Conservation (phyloP, 2,797 vertebrate genomes). For the Poecilia velifera region DNA sequence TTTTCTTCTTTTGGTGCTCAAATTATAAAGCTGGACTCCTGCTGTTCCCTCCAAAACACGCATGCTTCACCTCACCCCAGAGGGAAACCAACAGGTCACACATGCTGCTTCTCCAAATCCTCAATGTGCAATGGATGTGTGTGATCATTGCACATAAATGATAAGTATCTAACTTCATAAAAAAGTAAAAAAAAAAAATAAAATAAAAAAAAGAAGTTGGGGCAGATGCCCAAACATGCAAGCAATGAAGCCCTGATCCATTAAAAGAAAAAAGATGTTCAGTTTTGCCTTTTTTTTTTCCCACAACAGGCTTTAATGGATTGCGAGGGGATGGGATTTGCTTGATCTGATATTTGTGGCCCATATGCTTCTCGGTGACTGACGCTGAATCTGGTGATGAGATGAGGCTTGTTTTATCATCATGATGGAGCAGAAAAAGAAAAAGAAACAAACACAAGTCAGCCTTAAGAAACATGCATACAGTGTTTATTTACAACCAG, state of each 20-base stretch:
- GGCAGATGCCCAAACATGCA: constrained; percentile 44
- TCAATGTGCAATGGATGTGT: constrained; percentile 51
- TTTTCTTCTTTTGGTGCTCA: constrained; percentile 51
- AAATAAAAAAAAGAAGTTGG: not conserved
- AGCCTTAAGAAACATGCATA: constrained; percentile 85
- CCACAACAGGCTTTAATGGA: constrained; percentile 5
- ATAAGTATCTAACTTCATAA: constrained; percentile 61
- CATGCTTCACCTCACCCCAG: constrained; percentile 70
- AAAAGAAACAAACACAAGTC: constrained; percentile 42
- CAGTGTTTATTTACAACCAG: constrained; percentile 84
- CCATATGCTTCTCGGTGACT: constrained; percentile 19
- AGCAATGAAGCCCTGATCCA: constrained; percentile 29
- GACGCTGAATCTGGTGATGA: constrained; percentile 9
- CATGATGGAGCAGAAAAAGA: not conserved
- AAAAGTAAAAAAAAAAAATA: not conserved
- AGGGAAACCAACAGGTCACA: constrained; percentile 72
- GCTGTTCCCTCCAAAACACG: constrained; percentile 63
- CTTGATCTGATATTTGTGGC: constrained; percentile 26
- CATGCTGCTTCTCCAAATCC: constrained; percentile 68
- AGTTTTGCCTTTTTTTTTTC: constrained; percentile 11
- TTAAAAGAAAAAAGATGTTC: constrained; percentile 32
- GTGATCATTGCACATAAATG: constrained; percentile 73
- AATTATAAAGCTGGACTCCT: constrained; percentile 62
- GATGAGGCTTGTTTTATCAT: constrained; percentile 20
- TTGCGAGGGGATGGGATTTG: constrained; percentile 28